Evolutionary conservation across 2,113 vertebrate species (phyloP), one percentile per base, ranked within the genome.

Genomic region (Excalfactoria chinensis): DNA sequence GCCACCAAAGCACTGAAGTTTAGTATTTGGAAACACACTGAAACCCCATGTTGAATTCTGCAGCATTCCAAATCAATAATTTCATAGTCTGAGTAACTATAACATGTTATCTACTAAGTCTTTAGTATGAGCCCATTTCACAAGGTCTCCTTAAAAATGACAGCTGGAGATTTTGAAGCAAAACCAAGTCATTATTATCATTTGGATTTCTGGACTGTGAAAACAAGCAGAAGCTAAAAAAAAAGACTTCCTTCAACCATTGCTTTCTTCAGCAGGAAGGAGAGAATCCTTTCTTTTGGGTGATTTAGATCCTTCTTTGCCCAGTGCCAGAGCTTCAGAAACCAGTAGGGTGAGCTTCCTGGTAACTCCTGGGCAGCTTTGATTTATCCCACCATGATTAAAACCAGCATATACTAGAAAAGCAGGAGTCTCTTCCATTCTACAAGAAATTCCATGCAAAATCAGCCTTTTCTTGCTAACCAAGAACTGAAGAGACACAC

Each of bases 401-500:
- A 79, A 80, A 23, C 43, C 64, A 66, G 58, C 25, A 41, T 2
- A 2, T 28, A 73, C 5, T 25, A 88, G 49, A 63, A 90, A 32
- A 35, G 7, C 0, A 1, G 8, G 44, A 30, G 44, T 35, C 23
- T 64, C 30, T 75, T 71, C 37, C n/a, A 56, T 64, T 46, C 35
- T 83, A 43, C 5, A 5, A 83, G 67, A 78, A 8, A 51, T 9
- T 86, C 7, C 56, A 32, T 0, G 0, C 10, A 15, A 77, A 89
- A 62, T 16, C 22, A 3, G 0, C 12, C 26, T 67, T n/a, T 48
- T 53, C 25, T 59, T 68, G 20, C 51, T 80, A 80, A n/a, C 46
- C 32, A 56, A 58, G 20, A 35, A 66, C 56, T 0, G 0, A n/a
- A 41, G 76, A 74, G 32, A 68, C 4, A 14, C 0, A 0, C 13